Evolutionary conservation across 2,888 invertebrate genomes (phyloP), one percentile per base, ranked within the genome.

Genomic region (Amorpha juglandis): DNA sequence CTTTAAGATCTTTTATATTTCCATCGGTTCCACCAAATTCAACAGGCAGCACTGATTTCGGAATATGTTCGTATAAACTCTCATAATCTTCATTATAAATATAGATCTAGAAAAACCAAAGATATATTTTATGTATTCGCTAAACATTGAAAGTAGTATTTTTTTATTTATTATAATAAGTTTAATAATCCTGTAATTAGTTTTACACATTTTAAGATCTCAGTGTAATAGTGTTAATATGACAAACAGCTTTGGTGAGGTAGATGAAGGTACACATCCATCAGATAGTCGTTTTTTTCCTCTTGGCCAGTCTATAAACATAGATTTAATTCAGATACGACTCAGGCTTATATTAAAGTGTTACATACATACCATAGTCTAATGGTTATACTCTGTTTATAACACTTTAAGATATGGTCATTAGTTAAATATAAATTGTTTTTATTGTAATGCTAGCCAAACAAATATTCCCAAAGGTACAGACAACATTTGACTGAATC

Each of bases 1-100:
- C 92, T 66, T 87, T 90, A 58, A 95, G 76, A 70, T 94, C 91
- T 71, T 90, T 83, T 48, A 95, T 65, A 27, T 91, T 79, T 9
- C 93, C 93, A 67, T 91, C 94, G 47, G 90, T 89, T 0, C 95
- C 95, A 16, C 94, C 95, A 71, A 94, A 95, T 78, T 95, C 95
- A 12, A 81, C 80, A 0, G 95, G 95, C 12, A 95, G 78, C 63
- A 94, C 78, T 9, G 84, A 78, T 69, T 90, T 90, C 0, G 95
- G 94, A 69, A 95, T 84, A 35, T 83, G 70, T 73, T 94, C 87
- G 74, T 93, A 90, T 62, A 95, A 79, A 8, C 87, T 84, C 11
- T 91, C 87, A 72, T 92, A 86, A 73, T 94, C 85, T 62, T 89
- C 82, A 68, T 87, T 91, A 74, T 95, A 94, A 1, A 95, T 87